phyloP scores from a whole-genome alignment of 2,797 vertebrate species.

The Sternotherus odoratus region DNA sequence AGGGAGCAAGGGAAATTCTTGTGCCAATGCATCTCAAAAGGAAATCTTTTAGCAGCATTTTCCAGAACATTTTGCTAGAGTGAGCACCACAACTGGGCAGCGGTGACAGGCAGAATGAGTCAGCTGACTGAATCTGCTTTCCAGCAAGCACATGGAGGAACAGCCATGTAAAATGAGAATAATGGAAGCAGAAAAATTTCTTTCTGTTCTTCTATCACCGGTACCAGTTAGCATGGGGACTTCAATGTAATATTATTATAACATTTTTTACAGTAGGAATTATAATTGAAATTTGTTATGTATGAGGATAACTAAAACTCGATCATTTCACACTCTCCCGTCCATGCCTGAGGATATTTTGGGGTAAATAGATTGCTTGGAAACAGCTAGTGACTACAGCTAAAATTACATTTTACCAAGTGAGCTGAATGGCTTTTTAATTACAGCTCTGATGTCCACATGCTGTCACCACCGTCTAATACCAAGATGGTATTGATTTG shows the following conservation, averaged over 20 bases:
- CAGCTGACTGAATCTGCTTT: neutral
- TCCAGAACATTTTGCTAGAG: rapidly evolving
- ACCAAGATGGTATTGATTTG: conserved; percentile 82
- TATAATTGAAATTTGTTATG: conserved; percentile 85
- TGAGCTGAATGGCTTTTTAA: conserved; percentile 86
- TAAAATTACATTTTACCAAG: conserved; percentile 86
- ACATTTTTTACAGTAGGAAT: conserved; percentile 82
- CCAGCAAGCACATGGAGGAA: neutral
- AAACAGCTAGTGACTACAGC: conserved; percentile 82
- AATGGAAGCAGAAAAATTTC: conserved; percentile 62
- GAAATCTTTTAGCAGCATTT: neutral
- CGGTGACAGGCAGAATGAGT: neutral
- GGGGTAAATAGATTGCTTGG: conserved; percentile 86
- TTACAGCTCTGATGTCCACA: conserved; percentile 82
- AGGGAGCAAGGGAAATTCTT: neutral
- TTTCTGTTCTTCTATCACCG: conserved; percentile 51
- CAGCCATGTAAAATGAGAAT: conserved; percentile 11
- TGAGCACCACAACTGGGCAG: neutral
- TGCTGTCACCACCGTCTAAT: conserved; percentile 82
- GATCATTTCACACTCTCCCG: conserved; percentile 83
- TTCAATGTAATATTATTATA: conserved; percentile 76
- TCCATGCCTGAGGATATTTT: conserved; percentile 82
- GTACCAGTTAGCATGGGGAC: conserved; percentile 67
- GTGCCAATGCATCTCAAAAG: neutral
- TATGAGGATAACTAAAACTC: conserved; percentile 84